Conservation (phyloP, 2,797 vertebrate species). For the Limosa lapponica region DNA sequence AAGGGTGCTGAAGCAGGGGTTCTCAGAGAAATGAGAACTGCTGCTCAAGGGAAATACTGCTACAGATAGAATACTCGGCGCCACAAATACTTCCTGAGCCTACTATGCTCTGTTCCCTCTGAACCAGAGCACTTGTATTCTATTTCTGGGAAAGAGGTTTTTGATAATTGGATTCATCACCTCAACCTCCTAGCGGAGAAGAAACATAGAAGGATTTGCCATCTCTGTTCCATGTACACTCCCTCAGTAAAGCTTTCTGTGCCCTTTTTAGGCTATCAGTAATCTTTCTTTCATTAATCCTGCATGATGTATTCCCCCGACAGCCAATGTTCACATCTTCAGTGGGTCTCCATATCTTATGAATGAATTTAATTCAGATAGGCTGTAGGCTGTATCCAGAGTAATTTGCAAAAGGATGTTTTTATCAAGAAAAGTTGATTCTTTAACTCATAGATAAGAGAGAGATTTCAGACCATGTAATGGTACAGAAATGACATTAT, state of each 20-base stretch:
- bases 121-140: not conserved
- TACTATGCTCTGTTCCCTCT: not conserved
- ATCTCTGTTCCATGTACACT: not conserved
- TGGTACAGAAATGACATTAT: not conserved
- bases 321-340: not conserved
- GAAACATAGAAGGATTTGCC: not conserved
- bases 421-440: not conserved
- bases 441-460: not conserved
- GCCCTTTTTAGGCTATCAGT: not conserved
- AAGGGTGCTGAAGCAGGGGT: not conserved
- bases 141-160: constrained; percentile 17
- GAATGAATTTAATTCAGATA: not conserved
- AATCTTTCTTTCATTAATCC: not conserved
- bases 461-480: not conserved
- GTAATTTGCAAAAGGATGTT: not conserved
- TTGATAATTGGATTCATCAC: constrained; percentile 34
- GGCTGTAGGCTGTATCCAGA: not conserved
- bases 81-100: not conserved
- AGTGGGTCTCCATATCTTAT: not conserved
- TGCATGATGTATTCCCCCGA: not conserved
- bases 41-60: constrained; percentile 7
- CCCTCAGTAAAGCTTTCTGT: constrained; percentile 1
- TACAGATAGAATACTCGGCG: not conserved
- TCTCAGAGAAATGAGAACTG: not conserved
- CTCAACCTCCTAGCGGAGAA: not conserved